These are phyloP conservation scores for Heteromurus nitidus DNA, from an alignment of 2,888 invertebrate species.

Conservation along the genomic window DNA sequence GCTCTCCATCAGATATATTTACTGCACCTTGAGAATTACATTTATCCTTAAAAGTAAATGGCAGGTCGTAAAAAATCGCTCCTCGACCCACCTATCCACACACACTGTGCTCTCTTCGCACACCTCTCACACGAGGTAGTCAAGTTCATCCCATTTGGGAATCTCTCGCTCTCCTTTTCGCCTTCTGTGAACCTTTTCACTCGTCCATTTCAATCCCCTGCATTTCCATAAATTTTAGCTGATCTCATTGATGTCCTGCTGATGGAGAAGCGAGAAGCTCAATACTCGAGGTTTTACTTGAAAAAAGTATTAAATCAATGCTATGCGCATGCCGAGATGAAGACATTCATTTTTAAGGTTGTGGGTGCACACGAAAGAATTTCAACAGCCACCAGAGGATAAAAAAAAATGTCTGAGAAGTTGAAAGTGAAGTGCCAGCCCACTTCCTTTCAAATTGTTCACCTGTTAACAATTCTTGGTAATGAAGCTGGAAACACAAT, in stretches of 20 bases:
- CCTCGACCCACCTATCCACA: slow-evolving; percentile 51
- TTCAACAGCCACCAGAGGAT: too few species aligned
- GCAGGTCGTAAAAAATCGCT: slow-evolving; percentile 53
- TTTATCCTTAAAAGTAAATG: slow-evolving; percentile 55
- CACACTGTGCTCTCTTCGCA: background rate
- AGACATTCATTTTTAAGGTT: background rate
- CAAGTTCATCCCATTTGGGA: slow-evolving; percentile 58
- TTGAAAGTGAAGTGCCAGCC: slow-evolving; percentile 6
- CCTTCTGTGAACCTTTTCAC: slow-evolving; percentile 32
- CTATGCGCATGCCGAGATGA: too few species aligned
- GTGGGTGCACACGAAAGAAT: background rate
- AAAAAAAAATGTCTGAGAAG: too few species aligned
- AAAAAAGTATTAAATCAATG: background rate
- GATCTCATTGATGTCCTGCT: slow-evolving; percentile 25
- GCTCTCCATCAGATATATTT: slow-evolving; percentile 63
- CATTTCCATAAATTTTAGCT: slow-evolving; percentile 43
- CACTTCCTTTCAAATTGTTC: slow-evolving; percentile 25
- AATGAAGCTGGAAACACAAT: background rate
- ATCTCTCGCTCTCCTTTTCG: slow-evolving; percentile 31
- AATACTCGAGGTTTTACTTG: background rate
- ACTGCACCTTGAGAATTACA: slow-evolving; percentile 45
- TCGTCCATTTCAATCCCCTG: slow-evolving; percentile 1
- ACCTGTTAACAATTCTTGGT: background rate
- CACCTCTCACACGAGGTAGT: slow-evolving; percentile 40
- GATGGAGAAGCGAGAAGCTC: background rate